phyloP scores from a whole-genome alignment of 2,113 vertebrate genomes.

The Ceratotherium simum region DNA sequence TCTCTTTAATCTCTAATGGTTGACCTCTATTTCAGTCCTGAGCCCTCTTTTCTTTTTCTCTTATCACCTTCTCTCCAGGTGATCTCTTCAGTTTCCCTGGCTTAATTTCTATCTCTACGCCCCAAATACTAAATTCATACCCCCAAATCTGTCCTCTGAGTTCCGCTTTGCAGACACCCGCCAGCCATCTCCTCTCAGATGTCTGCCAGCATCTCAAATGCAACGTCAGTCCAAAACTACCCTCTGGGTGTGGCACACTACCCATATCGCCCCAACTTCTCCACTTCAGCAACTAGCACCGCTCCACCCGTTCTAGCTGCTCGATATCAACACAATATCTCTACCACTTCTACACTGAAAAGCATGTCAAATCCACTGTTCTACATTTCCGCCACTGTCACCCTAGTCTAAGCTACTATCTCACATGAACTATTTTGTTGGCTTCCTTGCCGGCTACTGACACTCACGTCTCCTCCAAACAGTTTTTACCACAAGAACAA shows the following conservation, averaged over 20 bases:
- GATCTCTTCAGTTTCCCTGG: background rate
- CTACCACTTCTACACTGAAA: background rate
- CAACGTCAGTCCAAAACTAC: background rate
- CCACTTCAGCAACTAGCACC: background rate
- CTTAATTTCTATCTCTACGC: background rate
- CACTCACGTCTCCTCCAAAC: background rate
- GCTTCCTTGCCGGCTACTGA: background rate
- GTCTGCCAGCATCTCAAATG: background rate
- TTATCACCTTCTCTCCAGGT: background rate
- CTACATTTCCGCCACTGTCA: background rate
- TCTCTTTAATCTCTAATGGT: background rate
- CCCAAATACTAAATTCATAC: background rate
- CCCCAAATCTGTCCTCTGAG: background rate
- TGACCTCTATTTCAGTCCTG: background rate
- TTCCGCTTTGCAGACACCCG: background rate
- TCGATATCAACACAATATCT: background rate
- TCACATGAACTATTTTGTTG: background rate
- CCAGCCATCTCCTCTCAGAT: background rate
- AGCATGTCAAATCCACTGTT: background rate
- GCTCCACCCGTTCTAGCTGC: background rate
- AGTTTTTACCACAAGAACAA: background rate
- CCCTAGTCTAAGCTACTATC: background rate
- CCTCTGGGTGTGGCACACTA: rapidly evolving
- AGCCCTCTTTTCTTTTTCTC: background rate
- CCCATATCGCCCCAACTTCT: background rate